phyloP scores from a whole-genome alignment of 2,797 vertebrate genomes.

The Paedocypris micromegethes region DNA sequence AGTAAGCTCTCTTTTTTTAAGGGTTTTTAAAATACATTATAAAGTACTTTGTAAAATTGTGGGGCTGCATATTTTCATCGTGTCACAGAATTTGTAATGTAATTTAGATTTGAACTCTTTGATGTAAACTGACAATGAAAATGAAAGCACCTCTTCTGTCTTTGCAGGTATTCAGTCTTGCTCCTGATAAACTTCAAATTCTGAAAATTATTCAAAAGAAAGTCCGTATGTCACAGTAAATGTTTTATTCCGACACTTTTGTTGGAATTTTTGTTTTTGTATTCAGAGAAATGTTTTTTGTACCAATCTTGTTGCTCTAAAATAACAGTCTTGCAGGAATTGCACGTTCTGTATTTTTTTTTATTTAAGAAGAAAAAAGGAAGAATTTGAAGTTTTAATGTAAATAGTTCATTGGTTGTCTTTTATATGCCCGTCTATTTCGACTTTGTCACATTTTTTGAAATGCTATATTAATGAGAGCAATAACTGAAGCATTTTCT shows the following conservation, averaged over 20 bases:
- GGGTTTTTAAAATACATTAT: too few species aligned
- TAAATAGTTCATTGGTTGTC: conserved; percentile 1
- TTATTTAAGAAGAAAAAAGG: neutral
- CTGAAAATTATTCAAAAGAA: conserved; percentile 22
- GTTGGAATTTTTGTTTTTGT: neutral
- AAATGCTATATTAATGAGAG: neutral
- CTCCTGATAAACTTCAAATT: conserved; percentile 28
- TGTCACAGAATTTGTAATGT: too few species aligned
- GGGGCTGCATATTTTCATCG: too few species aligned
- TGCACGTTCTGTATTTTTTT: neutral
- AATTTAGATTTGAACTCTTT: too few species aligned
- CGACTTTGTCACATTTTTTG: neutral
- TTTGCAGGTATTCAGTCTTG: conserved; percentile 32
- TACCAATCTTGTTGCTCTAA: too few species aligned
- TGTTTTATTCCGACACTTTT: neutral
- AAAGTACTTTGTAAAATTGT: too few species aligned
- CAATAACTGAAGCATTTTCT: neutral
- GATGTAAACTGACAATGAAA: too few species aligned
- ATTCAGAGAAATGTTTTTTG: too few species aligned
- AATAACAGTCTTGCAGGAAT: too few species aligned
- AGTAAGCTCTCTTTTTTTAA: too few species aligned
- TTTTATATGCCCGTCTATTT: neutral
- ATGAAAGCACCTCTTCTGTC: neutral
- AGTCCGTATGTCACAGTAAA: neutral
- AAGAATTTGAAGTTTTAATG: neutral